phyloP scores from a whole-genome alignment of 1,140 invertebrate species.

The Pogonognathellus flavescens region DNA sequence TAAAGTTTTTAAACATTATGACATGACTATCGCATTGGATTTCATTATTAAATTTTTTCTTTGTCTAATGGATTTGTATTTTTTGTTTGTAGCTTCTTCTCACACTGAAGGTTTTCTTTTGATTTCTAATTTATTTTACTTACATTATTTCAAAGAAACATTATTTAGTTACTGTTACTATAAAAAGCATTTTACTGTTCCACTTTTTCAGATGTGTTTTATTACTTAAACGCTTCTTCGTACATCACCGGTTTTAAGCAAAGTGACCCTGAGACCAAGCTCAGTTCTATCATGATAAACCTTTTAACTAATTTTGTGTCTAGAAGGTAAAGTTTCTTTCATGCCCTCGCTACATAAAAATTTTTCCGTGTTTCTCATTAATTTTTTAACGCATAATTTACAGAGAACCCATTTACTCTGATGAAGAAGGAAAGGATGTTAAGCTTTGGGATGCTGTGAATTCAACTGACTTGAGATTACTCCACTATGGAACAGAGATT shows the following conservation, averaged over 20 bases:
- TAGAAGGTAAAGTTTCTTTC: conserved; percentile 34
- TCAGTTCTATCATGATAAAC: conserved; percentile 61
- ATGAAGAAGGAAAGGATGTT: conserved; percentile 48
- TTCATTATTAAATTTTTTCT: background rate
- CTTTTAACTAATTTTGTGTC: conserved; percentile 59
- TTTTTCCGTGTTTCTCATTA: background rate
- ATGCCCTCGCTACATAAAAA: background rate
- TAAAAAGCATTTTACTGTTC: no score
- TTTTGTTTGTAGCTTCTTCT: conserved; percentile 41
- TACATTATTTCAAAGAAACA: no score
- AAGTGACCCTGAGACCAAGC: conserved; percentile 54
- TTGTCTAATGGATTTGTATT: background rate
- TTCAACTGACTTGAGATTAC: conserved; percentile 51
- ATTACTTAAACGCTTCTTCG: conserved; percentile 51
- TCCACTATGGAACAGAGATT: conserved; percentile 51
- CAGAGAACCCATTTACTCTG: conserved; percentile 57
- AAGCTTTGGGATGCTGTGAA: conserved; percentile 57
- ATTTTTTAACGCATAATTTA: conserved; percentile 22
- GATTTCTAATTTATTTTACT: conserved; percentile 7
- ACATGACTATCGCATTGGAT: no score
- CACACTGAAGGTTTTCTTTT: conserved; percentile 63
- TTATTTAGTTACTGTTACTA: no score
- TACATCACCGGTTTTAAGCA: conserved; percentile 54
- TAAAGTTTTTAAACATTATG: background rate
- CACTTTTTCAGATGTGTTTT: no score